Percentiles rank a stretch among this genome's conserved stretches.
These are phyloP conservation scores for Jaculus jaculus DNA, from an alignment of 2,113 vertebrate species.

Conservation along the genomic window DNA sequence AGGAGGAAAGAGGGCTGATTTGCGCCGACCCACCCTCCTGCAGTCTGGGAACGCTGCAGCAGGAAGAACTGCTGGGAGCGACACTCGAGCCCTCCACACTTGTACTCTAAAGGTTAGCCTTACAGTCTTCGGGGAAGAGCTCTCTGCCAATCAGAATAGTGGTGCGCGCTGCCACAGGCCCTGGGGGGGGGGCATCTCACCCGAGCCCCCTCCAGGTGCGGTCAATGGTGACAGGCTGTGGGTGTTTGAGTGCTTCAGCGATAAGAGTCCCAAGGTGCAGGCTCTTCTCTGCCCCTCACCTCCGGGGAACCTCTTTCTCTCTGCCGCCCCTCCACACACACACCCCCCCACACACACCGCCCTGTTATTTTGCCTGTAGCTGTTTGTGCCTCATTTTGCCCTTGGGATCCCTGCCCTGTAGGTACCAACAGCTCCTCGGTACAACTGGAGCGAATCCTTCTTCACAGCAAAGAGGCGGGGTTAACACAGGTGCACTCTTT, in stretches of 20 bases:
- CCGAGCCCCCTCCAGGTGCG: constrained; percentile 70
- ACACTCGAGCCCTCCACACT: constrained; percentile 85
- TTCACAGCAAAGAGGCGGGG: neutral
- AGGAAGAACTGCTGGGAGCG: constrained; percentile 84
- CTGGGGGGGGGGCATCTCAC: constrained; percentile 30
- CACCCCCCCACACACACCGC: neutral
- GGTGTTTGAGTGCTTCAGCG: constrained; percentile 67
- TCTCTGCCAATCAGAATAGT: constrained; percentile 82
- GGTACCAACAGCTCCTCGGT: neutral
- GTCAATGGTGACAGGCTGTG: constrained; percentile 59
- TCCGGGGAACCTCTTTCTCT: neutral
- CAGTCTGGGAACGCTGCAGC: constrained; percentile 80
- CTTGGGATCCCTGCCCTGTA: neutral
- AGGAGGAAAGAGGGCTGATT: constrained; percentile 69
- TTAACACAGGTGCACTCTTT: neutral
- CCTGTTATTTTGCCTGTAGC: neutral
- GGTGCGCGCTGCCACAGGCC: constrained; percentile 72
- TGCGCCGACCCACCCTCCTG: constrained; percentile 76
- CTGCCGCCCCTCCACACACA: neutral
- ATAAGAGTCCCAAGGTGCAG: constrained; percentile 2
- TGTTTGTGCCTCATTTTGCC: neutral
- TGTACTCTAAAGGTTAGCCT: constrained; percentile 88
- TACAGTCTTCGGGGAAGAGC: constrained; percentile 84
- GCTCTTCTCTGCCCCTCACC: neutral
- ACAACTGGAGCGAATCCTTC: neutral